Conservation (phyloP, 2,888 invertebrate genomes). For the Drosophila meridionalis region DNA sequence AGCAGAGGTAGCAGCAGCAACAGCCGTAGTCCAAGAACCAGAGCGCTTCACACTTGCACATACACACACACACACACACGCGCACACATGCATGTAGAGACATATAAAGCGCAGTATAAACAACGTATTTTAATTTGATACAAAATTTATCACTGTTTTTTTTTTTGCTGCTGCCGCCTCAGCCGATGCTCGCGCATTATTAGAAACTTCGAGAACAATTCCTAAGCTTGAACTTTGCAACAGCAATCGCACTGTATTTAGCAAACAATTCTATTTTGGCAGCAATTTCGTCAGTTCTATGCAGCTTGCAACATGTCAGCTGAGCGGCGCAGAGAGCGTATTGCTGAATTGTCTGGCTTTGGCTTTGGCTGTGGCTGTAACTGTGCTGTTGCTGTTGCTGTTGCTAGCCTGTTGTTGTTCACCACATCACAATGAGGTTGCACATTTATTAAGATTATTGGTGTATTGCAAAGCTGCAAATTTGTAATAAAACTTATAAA, state of each 20-base stretch:
- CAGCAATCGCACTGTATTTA: slow-evolving; percentile 35
- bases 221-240: slow-evolving; percentile 53
- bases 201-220: slow-evolving; percentile 58
- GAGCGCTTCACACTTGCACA: slow-evolving; percentile 13
- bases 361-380: slow-evolving; percentile 52
- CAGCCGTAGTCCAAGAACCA: slow-evolving; percentile 39
- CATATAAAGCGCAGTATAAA: slow-evolving; percentile 21
- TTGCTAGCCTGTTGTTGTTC: slow-evolving; percentile 73
- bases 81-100: not conserved
- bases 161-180: slow-evolving; percentile 5
- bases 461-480: slow-evolving; percentile 25
- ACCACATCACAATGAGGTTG: slow-evolving; percentile 65
- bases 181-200: slow-evolving; percentile 4
- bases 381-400: slow-evolving; percentile 69
- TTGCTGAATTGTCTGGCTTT: slow-evolving; percentile 66
- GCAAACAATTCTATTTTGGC: slow-evolving; percentile 38
- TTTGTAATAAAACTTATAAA: slow-evolving; percentile 21
- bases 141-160: slow-evolving; percentile 37
- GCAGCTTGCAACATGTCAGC: slow-evolving; percentile 75
- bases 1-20: slow-evolving; percentile 35
- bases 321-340: slow-evolving; percentile 55
- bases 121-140: slow-evolving; percentile 43
- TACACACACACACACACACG: slow-evolving; percentile 4
- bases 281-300: slow-evolving; percentile 47
- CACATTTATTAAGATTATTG: slow-evolving; percentile 50